These are phyloP conservation scores for Luidia sarsii DNA, from an alignment of 53 echinoderm and acorn worm species.

Conservation along the genomic window DNA sequence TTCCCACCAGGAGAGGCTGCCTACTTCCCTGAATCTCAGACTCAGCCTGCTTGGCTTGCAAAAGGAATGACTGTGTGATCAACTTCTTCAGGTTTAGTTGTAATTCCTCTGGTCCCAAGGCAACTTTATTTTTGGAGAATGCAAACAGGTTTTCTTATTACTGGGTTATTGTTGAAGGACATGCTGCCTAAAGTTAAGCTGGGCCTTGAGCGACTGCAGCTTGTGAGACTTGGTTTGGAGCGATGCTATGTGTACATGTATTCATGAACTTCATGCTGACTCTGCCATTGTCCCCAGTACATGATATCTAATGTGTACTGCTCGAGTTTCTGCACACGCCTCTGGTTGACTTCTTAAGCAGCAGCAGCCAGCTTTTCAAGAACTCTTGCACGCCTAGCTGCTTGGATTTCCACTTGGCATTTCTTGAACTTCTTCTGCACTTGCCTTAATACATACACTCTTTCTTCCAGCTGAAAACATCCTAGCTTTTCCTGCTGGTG, in stretches of 20 bases:
- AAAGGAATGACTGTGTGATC: too few relatives aligned
- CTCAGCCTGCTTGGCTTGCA: too few relatives aligned
- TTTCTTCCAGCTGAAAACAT: slow-evolving; percentile 27
- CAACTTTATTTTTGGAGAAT: too few relatives aligned
- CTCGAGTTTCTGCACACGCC: slow-evolving; percentile 24
- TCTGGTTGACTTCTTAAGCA: slow-evolving; percentile 28
- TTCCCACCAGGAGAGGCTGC: not conserved
- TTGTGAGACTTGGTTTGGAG: slow-evolving; percentile 37
- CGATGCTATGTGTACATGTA: not conserved
- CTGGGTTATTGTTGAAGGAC: too few relatives aligned
- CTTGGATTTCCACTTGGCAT: slow-evolving; percentile 34
- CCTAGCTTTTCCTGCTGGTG: slow-evolving; percentile 29
- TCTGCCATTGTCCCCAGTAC: slow-evolving; percentile 60
- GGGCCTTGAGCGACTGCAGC: slow-evolving; percentile 42
- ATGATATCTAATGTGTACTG: slow-evolving; percentile 42
- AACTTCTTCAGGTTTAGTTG: too few relatives aligned
- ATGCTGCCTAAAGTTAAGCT: too few relatives aligned
- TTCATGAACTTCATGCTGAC: slow-evolving; percentile 26
- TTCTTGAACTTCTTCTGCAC: slow-evolving; percentile 34
- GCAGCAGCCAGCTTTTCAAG: slow-evolving; percentile 34
- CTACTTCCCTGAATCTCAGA: not conserved
- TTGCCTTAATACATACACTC: slow-evolving; percentile 11
- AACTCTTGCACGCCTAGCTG: slow-evolving; percentile 11
- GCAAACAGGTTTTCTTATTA: too few relatives aligned
- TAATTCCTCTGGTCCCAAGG: too few relatives aligned